Conservation (phyloP, 2,113 vertebrate species). For the Actenoides lindsayi region DNA sequence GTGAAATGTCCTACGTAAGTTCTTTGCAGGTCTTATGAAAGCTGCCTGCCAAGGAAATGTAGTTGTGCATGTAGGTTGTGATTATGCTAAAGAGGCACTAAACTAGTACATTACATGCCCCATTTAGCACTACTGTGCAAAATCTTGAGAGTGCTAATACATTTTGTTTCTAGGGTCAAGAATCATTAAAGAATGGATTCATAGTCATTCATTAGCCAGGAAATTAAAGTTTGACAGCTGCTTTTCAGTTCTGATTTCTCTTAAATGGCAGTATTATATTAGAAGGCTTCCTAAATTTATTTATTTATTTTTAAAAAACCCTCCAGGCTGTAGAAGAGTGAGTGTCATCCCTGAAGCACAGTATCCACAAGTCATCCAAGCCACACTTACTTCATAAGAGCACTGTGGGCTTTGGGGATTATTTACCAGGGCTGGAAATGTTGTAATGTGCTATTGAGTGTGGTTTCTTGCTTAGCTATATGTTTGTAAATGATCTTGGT, state of each 20-base stretch:
- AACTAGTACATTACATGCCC: slow-evolving; percentile 80
- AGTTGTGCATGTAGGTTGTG: slow-evolving; percentile 52
- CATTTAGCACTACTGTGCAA: slow-evolving; percentile 79
- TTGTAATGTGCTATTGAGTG: not conserved
- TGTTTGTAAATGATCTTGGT: not conserved
- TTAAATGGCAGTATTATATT: slow-evolving; percentile 60
- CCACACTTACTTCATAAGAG: not conserved
- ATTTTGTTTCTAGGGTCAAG: slow-evolving; percentile 80
- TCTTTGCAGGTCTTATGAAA: slow-evolving; percentile 60
- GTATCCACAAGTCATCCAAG: not conserved
- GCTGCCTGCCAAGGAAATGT: slow-evolving; percentile 52
- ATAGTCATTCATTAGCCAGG: slow-evolving; percentile 74
- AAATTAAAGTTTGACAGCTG: slow-evolving; percentile 74
- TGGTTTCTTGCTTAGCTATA: not conserved
- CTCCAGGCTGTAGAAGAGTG: not conserved
- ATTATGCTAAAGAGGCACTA: slow-evolving; percentile 79
- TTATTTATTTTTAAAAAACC: not conserved
- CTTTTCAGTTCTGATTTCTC: slow-evolving; percentile 70
- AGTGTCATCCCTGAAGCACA: not conserved
- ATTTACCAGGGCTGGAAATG: not conserved
- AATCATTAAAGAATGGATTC: slow-evolving; percentile 79
- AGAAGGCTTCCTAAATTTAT: not conserved
- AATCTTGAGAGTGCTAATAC: slow-evolving; percentile 79
- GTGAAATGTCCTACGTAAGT: slow-evolving; percentile 16
- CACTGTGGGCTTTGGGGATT: not conserved